Conservation (phyloP, 2,797 vertebrate species). For the Scarus forsteni region DNA sequence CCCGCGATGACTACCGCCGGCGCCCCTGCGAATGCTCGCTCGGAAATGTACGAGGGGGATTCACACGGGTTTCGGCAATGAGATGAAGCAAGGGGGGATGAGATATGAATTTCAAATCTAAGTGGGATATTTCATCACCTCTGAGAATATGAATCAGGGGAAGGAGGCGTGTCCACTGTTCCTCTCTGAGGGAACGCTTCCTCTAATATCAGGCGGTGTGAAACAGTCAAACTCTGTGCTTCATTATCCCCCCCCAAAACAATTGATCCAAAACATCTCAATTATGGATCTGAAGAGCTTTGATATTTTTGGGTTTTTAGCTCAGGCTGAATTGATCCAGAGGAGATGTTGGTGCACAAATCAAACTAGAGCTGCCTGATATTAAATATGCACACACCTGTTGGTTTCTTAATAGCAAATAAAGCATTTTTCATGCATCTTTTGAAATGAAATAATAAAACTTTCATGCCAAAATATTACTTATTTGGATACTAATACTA, state of each 20-base stretch:
- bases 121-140: slow-evolving; percentile 76
- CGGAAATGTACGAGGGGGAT: slow-evolving; percentile 60
- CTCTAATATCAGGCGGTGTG: slow-evolving; percentile 43
- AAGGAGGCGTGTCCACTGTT: slow-evolving; percentile 21
- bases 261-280: too few relatives aligned
- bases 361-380: too few relatives aligned
- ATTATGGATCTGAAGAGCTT: neutral
- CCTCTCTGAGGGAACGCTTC: slow-evolving; percentile 42
- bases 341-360: slow-evolving; percentile 11
- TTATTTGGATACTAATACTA: too few relatives aligned
- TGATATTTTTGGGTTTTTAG: slow-evolving; percentile 14
- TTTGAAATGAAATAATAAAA: too few relatives aligned
- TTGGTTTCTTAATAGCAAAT: too few relatives aligned
- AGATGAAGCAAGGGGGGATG: slow-evolving; percentile 42
- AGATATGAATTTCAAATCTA: slow-evolving; percentile 74
- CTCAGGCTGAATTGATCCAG: slow-evolving; percentile 6
- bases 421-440: too few relatives aligned
- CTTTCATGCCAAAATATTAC: too few relatives aligned
- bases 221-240: slow-evolving; percentile 22
- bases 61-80: slow-evolving; percentile 28
- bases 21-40: slow-evolving; percentile 52
- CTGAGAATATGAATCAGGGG: slow-evolving; percentile 49
- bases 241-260: slow-evolving; percentile 30
- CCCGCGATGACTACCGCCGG: slow-evolving; percentile 43
- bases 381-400: too few relatives aligned